Evolutionary conservation across 35 echinoderm and acorn worm genomes (phyloP), one percentile per base, ranked within the genome.

Genomic region (Nesometra sesokonis): DNA sequence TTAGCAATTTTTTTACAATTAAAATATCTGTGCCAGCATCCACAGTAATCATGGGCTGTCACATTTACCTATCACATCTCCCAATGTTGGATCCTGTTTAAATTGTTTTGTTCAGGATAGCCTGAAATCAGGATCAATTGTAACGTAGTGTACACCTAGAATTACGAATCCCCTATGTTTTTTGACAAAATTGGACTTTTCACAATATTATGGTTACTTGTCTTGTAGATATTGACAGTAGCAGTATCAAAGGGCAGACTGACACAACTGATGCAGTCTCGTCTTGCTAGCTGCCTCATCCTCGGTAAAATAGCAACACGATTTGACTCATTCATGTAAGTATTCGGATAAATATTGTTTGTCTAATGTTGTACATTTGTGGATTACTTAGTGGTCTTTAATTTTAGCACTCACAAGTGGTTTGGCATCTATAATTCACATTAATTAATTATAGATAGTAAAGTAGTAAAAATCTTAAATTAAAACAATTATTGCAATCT

Each of bases 301-400:
- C 88, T 99, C 81, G 95, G 96, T 57, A 94, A 90, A 82, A 88
- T 94, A 32, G 96, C 96, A 21, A 99, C 96, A 37, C 87, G 90
- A 43, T 99, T 93, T 90, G 92, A 94, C 80, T 94, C 96, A 32
- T 99, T 99, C 43, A 99, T 99, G 96, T 99, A 82, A 93, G 95
- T 92, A 78, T 21, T 33, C 57, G 21, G 30, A 27, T 32, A 85
- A 30, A n/a, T n/a, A n/a, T n/a, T n/a, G n/a, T n/a, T n/a, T n/a
- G 32, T 13, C 36, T 32, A 34, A 32, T 80, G 32, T 80, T 34
- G 32, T 80, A 35, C 36, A 80, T 80, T 32, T 31, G 57, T 52
- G 34, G 15, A 38, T 32, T 85, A 52, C n/a, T n/a, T n/a, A 79
- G 23, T 7, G 27, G 27, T 11, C 8, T 79, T 11, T 79, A 11